phyloP scores from a whole-genome alignment of 2,797 vertebrate genomes.

The Rallus crepitans region DNA sequence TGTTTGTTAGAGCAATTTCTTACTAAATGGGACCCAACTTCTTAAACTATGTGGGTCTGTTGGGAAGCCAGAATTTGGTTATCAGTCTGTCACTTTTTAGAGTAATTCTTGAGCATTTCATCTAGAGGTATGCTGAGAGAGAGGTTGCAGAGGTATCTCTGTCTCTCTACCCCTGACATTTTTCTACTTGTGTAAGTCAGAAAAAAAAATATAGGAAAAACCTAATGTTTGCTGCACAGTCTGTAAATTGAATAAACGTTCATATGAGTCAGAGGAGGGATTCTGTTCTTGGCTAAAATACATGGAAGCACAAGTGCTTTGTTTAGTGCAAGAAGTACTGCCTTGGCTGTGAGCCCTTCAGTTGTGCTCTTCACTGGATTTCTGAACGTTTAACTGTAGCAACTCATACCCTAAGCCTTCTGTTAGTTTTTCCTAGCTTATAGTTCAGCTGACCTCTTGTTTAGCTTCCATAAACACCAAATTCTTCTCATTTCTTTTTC shows the following conservation, averaged over 20 bases:
- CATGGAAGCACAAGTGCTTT: not conserved
- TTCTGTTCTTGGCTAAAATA: not conserved
- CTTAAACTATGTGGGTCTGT: accelerated
- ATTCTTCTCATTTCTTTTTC: not conserved
- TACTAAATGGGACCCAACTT: not conserved
- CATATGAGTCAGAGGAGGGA: not conserved
- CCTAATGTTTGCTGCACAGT: not conserved
- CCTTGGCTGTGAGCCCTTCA: not conserved
- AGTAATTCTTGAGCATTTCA: not conserved
- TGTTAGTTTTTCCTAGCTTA: not conserved
- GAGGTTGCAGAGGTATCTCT: not conserved
- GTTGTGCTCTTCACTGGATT: not conserved
- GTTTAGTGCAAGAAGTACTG: not conserved
- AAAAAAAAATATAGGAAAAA: not conserved
- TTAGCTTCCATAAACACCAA: not conserved
- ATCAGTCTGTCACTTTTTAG: not conserved
- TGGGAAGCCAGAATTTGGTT: not conserved
- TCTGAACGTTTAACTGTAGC: not conserved
- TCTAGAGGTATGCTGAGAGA: not conserved
- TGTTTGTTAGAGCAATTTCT: not conserved
- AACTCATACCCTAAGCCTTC: not conserved
- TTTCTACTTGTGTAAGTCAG: not conserved
- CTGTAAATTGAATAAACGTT: not conserved
- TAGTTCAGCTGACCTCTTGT: not conserved
- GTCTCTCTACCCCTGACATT: not conserved